Base-by-base conservation (phyloP, 2,113 vertebrate genomes). In the Notothenia rossii region DNA sequence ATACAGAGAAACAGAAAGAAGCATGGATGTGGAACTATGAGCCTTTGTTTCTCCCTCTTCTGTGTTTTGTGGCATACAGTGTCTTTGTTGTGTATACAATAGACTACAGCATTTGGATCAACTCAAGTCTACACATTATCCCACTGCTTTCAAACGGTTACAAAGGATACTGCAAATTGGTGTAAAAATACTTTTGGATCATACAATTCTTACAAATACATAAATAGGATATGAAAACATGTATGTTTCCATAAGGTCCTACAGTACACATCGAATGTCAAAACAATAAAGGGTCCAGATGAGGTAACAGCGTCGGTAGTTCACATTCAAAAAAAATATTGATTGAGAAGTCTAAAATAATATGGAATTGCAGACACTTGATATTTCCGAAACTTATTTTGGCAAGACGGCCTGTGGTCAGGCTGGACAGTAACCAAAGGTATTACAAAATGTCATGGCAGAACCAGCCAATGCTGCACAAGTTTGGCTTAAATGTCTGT, bases 21-120 rank as follows among this genome's bases (percentile, higher is more conserved):
- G 43, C 17, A 36, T 14, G 29, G 20, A 49, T 53, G 33, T 29
- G 40, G 14, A 76, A 8, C 20, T 48, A 15, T n/a, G 20, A 54
- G 7, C 5, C 55, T 56, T 12, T 63, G 11, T 63, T 45, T 65
- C 18, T 60, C 65, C 66, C 53, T 13, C 66, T 9, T 14, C 33
- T 60, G 55, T 89, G 77, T 89, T 83, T 87, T 79, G 58, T 75
- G 48, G 14, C 82, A 86, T 36, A 81, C 80, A 81, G 9, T 51
- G 25, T 61, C 62, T 74, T 51, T 88, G 91, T 89, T 91, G 56
- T 91, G 86, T 91, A 89, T 65, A 89, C 89, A 53, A 12, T 13
- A 25, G 61, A 40, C 0, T 2, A 71, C 25, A 55, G 49, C 48
- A 59, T 80, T 67, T 64, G 77, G 60, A 61, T 80, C 60, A 48